Evolutionary conservation across 1,140 invertebrate species (phyloP).

Genomic region (Venturia canescens): DNA sequence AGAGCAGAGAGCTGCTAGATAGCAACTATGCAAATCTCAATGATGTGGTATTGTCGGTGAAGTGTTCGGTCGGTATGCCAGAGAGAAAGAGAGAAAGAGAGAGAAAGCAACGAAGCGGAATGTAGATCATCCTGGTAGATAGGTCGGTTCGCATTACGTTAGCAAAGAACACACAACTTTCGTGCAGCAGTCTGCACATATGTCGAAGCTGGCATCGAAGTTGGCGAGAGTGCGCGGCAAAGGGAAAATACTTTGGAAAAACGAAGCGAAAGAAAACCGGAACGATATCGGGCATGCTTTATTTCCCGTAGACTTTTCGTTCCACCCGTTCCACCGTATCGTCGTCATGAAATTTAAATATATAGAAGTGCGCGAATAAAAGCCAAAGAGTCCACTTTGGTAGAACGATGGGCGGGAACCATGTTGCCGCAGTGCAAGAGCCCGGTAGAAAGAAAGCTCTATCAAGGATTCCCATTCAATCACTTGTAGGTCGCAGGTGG

Average conservation of each 20-base stretch:
- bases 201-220: not conserved
- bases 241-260: not conserved
- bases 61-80: not conserved
- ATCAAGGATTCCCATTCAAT: constrained; percentile 27
- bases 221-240: not conserved
- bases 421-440: not conserved
- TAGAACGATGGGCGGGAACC: constrained; percentile 9
- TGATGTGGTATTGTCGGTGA: not conserved
- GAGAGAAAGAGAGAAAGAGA: not conserved
- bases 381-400: constrained; percentile 18
- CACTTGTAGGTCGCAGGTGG: constrained; percentile 1
- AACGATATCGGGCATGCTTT: not conserved
- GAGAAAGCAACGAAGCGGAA: not conserved
- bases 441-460: constrained; percentile 10
- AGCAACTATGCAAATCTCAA: constrained; percentile 16
- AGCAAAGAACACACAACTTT: not conserved
- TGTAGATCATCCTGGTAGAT: constrained; percentile 21
- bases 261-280: not conserved
- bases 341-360: not conserved
- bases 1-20: not conserved
- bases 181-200: not conserved
- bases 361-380: constrained; percentile 2
- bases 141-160: not conserved
- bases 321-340: not conserved
- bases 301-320: not conserved